A percentile compares a stretch with the other conserved stretches of the same genome.
phyloP scores from a whole-genome alignment of 1,140 invertebrate genomes.

The Drosophila ohnishii region DNA sequence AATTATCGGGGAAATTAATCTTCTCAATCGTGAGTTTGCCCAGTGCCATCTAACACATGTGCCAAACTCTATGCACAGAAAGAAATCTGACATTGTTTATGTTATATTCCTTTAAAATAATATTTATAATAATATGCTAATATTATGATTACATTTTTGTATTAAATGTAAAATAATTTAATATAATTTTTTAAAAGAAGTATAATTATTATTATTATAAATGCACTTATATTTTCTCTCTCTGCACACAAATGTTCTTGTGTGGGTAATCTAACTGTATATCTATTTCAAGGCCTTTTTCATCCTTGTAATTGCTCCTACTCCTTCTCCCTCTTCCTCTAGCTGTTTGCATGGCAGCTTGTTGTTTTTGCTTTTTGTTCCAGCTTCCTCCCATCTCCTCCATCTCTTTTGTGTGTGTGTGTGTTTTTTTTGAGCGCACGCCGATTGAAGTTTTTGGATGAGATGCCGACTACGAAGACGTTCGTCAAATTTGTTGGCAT shows the following conservation, averaged over 20 bases:
- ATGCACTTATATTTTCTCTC: slow-evolving; percentile 1
- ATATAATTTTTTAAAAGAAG: too few species aligned
- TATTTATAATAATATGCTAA: too few species aligned
- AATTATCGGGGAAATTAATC: slow-evolving; percentile 77
- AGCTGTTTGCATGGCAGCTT: slow-evolving; percentile 18
- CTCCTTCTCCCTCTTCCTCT: slow-evolving; percentile 6
- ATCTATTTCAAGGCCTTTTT: slow-evolving; percentile 79
- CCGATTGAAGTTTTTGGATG: slow-evolving; percentile 77
- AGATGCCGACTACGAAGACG: slow-evolving; percentile 69
- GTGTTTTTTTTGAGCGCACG: slow-evolving; percentile 36
- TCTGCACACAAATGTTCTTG: slow-evolving; percentile 8
- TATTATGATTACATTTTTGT: too few species aligned
- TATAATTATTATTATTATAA: not conserved
- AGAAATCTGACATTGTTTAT: too few species aligned
- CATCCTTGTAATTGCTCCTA: slow-evolving; percentile 65
- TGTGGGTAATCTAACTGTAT: slow-evolving; percentile 35
- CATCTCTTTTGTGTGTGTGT: slow-evolving; percentile 3
- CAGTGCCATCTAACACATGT: slow-evolving; percentile 65
- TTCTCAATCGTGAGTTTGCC: slow-evolving; percentile 74
- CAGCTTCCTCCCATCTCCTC: slow-evolving; percentile 21
- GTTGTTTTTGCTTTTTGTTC: slow-evolving; percentile 38
- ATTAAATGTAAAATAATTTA: too few species aligned
- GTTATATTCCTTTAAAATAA: too few species aligned
- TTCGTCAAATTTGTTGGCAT: slow-evolving; percentile 82
- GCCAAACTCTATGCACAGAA: slow-evolving; percentile 52